These are phyloP conservation scores for Bothrops jararaca DNA, from an alignment of 2,113 vertebrate genomes.

Conservation along the genomic window DNA sequence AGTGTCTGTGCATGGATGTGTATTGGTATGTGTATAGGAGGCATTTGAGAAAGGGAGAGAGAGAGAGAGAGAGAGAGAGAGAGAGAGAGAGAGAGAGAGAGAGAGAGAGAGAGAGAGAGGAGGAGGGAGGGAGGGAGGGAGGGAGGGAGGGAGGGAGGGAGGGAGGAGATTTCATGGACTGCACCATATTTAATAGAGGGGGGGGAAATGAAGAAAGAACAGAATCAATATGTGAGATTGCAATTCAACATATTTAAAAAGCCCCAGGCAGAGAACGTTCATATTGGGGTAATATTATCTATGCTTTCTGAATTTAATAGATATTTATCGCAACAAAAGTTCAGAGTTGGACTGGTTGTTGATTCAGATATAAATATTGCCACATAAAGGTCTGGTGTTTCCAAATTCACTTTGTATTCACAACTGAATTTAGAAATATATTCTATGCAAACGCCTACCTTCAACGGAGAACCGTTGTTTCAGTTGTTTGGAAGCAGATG, in stretches of 20 bases:
- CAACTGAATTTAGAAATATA: neutral
- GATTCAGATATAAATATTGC: neutral
- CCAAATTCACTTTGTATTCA: neutral
- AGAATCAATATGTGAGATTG: neutral
- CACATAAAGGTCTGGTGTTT: neutral
- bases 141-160: neutral
- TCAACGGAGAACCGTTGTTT: slow-evolving; percentile 77
- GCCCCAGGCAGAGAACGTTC: neutral
- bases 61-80: neutral
- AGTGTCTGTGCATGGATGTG: neutral
- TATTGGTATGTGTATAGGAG: neutral
- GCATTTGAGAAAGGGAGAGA: neutral
- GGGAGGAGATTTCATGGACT: neutral
- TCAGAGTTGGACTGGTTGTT: neutral
- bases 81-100: neutral
- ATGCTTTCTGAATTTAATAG: neutral
- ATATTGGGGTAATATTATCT: neutral
- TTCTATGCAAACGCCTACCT: slow-evolving; percentile 59
- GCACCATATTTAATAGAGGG: neutral
- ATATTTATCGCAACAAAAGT: neutral
- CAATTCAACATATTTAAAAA: neutral
- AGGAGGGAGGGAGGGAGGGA: too few relatives aligned
- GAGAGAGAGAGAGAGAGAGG: neutral
- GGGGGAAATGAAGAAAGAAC: neutral
- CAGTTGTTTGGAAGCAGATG: slow-evolving; percentile 45